Percentiles rank a stretch among this genome's conserved stretches.
These are phyloP conservation scores for Stigmatopora argus DNA, from an alignment of 2,113 vertebrate species.

Conservation along the genomic window DNA sequence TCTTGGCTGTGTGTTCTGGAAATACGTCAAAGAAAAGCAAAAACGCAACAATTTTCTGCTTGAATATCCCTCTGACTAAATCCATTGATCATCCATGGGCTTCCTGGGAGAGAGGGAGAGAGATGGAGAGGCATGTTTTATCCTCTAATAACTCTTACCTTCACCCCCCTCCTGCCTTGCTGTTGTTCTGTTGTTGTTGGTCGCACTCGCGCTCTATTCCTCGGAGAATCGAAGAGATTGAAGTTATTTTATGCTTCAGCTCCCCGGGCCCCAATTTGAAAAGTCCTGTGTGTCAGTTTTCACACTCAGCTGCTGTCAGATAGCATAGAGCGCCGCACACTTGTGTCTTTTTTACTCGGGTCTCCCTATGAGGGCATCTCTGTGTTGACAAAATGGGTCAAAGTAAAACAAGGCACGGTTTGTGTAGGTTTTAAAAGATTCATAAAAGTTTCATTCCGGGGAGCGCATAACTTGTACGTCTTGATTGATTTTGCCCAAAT, in stretches of 20 bases:
- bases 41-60: conserved; percentile 99
- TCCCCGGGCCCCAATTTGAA: conserved; percentile 97
- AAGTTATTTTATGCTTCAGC: conserved; percentile 99
- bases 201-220: conserved; percentile 86
- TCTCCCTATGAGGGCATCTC: conserved; percentile 45
- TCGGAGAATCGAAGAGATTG: conserved; percentile 90
- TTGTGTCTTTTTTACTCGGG: conserved; percentile 41
- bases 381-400: conserved; percentile 65
- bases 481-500: conserved; percentile 5
- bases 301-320: conserved; percentile 96
- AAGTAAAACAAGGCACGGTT: conserved; percentile 16
- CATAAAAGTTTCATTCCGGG: conserved; percentile 3
- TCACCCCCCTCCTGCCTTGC: conserved; percentile 79
- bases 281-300: conserved; percentile 96
- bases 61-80: conserved; percentile 99
- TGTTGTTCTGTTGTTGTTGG: conserved; percentile 96
- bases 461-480: not conserved
- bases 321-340: conserved; percentile 63
- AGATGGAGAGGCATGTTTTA: conserved; percentile 89
- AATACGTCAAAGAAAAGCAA: conserved; percentile 87
- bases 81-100: conserved; percentile 99
- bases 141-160: conserved; percentile 99
- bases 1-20: conserved; percentile 69
- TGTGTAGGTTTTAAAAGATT: conserved; percentile 18
- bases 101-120: conserved; percentile 83